Base-by-base conservation (phyloP, 2,888 invertebrate genomes). In the Calameuta filiformis region DNA sequence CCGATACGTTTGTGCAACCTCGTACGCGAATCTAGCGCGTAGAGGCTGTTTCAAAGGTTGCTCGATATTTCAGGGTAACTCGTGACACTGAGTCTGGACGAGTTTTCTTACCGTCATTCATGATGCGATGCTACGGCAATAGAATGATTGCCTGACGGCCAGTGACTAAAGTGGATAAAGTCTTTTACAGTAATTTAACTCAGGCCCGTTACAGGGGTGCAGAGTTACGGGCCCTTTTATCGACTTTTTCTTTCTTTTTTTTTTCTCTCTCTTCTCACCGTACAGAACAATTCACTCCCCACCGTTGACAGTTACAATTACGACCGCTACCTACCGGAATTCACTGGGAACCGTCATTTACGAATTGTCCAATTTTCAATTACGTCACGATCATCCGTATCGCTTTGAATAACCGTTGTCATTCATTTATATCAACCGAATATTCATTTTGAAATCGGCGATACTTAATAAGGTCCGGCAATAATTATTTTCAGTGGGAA, bases 81-180 rank as follows among this genome's bases (percentile, higher is more conserved):
- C 84, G 80, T 84, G 84, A 84, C 81, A 83, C 81, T 82, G 86
- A 81, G 84, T 82, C 83, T 83, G 82, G 84, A 84, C 84, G 84
- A 84, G 86, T 89, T 88, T 89, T 90, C 90, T 90, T 90, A 87
- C 87, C 82, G 85, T 85, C 87, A 87, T 86, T 88, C 85, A 89
- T 89, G 86, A 87, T 86, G 86, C 86, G 85, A 88, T 87, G 87
- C 84, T 81, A 85, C 87, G 84, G 86, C 89, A 90, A 90, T 89
- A 89, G 90, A 82, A 89, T 90, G 89, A 90, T 90, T 90, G 89
- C 88, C 81, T 84, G 86, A 86, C 87, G 85, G 87, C 83, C 87
- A 83, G 86, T 86, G 85, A 86, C 89, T 90, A 89, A 90, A 90
- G 89, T 90, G 90, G 88, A 89, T 90, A 89, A 88, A 90, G 87